phyloP scores from a whole-genome alignment of 2,113 vertebrate genomes.

The Pogona vitticeps region DNA sequence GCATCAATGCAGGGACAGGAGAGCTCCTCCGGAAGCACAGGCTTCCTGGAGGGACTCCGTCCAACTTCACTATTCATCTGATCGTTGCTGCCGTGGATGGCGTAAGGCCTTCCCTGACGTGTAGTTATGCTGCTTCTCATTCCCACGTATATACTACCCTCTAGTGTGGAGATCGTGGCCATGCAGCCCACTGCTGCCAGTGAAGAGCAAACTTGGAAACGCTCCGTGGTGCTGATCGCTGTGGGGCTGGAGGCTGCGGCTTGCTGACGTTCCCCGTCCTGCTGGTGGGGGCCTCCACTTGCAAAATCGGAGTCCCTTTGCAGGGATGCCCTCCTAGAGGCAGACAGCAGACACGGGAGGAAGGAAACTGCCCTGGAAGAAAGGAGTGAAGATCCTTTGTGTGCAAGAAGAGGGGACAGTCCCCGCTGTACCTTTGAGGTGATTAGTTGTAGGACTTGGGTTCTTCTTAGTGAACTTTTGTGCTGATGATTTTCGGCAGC shows the following conservation, averaged over 20 bases:
- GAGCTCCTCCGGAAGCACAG: constrained; percentile 70
- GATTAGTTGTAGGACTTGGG: too few relatives aligned
- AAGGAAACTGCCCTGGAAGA: neutral
- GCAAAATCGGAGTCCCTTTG: constrained; percentile 59
- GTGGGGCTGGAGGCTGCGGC: constrained; percentile 68
- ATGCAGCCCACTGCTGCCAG: constrained; percentile 48
- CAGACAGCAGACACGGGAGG: neutral
- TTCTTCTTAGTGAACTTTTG: too few relatives aligned
- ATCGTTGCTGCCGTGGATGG: constrained; percentile 57
- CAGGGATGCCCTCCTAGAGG: neutral
- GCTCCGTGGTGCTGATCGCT: constrained; percentile 66
- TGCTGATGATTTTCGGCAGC: too few relatives aligned
- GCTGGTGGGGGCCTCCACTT: constrained; percentile 64
- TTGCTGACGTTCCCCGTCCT: constrained; percentile 75
- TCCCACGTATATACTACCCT: constrained; percentile 65
- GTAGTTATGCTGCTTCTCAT: constrained; percentile 61
- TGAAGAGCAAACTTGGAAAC: constrained; percentile 51
- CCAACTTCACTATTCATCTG: neutral
- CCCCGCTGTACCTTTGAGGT: neutral
- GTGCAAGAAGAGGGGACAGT: neutral
- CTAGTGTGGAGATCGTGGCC: constrained; percentile 70
- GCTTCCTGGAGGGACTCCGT: neutral
- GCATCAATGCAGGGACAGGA: constrained; percentile 60
- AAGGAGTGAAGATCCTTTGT: neutral
- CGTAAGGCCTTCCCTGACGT: constrained; percentile 53